Evolutionary conservation across 2,797 vertebrate genomes (phyloP).

Genomic region (Enteromius viviparus): DNA sequence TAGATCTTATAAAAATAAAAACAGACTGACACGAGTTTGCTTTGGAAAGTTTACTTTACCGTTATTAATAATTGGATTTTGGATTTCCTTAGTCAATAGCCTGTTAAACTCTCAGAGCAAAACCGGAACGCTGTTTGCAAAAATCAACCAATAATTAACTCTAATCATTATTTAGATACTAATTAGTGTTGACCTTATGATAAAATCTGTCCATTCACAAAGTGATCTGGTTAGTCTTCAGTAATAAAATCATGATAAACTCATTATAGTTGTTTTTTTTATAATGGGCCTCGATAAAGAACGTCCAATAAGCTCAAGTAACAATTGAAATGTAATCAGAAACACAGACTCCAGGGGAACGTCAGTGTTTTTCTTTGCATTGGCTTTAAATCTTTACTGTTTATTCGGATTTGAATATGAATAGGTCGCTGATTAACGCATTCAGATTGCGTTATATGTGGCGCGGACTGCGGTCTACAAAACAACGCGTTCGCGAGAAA

Average conservation of each 20-base stretch:
- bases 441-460: constrained; percentile 9
- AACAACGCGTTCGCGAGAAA: constrained; percentile 4
- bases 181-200: constrained; percentile 7
- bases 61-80: neutral
- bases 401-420: constrained; percentile 79
- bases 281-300: constrained; percentile 30
- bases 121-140: neutral
- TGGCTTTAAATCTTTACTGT: constrained; percentile 76
- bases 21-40: neutral
- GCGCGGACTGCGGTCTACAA: neutral
- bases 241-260: constrained; percentile 17
- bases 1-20: neutral
- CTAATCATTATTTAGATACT: neutral
- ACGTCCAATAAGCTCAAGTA: neutral
- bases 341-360: constrained; percentile 64
- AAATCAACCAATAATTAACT: neutral
- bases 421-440: constrained; percentile 69
- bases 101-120: neutral
- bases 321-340: neutral
- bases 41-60: neutral
- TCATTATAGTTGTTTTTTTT: neutral
- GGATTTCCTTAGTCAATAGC: neutral
- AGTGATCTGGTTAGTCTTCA: neutral
- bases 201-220: neutral
- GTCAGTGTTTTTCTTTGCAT: constrained; percentile 68